These are phyloP conservation scores for Dorcus parallelipipedus DNA, from an alignment of 2,888 invertebrate genomes.

Conservation along the genomic window DNA sequence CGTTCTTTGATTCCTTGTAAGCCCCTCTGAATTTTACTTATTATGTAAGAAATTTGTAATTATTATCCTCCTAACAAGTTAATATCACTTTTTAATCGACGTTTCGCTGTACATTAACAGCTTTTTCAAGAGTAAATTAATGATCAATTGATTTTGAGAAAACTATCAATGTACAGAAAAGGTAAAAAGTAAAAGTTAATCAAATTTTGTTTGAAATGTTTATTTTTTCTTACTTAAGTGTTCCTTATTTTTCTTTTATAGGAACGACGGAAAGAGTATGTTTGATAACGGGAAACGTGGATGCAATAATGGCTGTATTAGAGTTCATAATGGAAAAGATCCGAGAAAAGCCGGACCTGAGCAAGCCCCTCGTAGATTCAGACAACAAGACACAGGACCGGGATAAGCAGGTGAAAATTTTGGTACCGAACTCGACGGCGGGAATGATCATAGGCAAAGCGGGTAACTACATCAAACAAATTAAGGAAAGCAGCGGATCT, in stretches of 20 bases:
- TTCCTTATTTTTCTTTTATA: conserved; percentile 44
- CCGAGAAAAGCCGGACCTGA: conserved; percentile 88
- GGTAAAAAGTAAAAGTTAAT: too few relatives aligned
- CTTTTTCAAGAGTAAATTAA: too few relatives aligned
- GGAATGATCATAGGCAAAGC: conserved; percentile 98
- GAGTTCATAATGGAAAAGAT: conserved; percentile 96
- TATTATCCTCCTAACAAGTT: too few relatives aligned
- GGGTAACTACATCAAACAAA: conserved; percentile 93
- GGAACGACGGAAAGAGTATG: conserved; percentile 93
- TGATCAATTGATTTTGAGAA: too few relatives aligned
- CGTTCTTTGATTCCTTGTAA: too few relatives aligned
- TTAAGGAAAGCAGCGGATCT: conserved; percentile 90
- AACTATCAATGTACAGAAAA: too few relatives aligned
- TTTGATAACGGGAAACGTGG: conserved; percentile 86
- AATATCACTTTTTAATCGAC: too few relatives aligned
- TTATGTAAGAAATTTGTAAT: too few relatives aligned
- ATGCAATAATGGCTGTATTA: conserved; percentile 86
- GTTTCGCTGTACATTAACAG: too few relatives aligned
- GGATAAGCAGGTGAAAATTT: conserved; percentile 92
- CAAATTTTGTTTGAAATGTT: too few relatives aligned
- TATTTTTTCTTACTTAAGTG: too few relatives aligned
- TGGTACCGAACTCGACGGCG: conserved; percentile 94
- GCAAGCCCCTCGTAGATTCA: conserved; percentile 72
- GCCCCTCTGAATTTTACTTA: too few relatives aligned
- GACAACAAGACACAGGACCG: conserved; percentile 84